These are phyloP conservation scores for Aegithalos caudatus DNA, from an alignment of 2,113 vertebrate genomes.

Conservation along the genomic window DNA sequence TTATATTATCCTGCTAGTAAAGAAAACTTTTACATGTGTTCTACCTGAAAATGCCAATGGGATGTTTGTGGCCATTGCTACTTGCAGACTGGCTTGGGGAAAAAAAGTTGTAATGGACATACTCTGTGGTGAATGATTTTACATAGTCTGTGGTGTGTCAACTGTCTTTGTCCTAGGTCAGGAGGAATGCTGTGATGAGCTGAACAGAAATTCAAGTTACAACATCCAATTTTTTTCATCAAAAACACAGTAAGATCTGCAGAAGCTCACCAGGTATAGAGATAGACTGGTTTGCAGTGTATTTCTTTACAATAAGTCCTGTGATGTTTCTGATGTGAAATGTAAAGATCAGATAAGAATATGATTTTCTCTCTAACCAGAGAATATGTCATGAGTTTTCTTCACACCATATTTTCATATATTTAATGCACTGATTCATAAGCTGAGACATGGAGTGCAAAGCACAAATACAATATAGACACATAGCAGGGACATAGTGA, in stretches of 20 bases:
- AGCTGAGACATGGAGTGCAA: neutral
- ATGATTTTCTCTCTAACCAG: neutral
- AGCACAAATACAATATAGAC: neutral
- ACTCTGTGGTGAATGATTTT: neutral
- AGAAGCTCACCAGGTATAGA: neutral
- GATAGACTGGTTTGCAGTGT: neutral
- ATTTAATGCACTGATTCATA: neutral
- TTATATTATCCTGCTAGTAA: neutral
- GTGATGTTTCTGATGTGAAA: neutral
- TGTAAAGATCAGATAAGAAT: neutral
- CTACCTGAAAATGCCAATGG: neutral
- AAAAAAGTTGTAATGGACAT: neutral
- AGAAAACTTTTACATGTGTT: neutral
- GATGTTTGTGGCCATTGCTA: neutral
- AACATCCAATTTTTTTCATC: neutral
- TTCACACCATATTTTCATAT: neutral
- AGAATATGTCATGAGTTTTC: neutral
- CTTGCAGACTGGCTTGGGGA: neutral
- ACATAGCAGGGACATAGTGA: neutral
- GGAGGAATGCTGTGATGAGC: neutral
- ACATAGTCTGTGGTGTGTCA: neutral
- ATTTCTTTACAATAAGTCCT: neutral
- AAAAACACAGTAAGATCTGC: neutral
- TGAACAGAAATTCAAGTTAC: neutral
- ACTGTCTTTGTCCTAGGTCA: neutral